A percentile compares a stretch with the other conserved stretches of the same genome.
These are phyloP conservation scores for Tachina grossa DNA, from an alignment of 2,888 invertebrate genomes.

Conservation along the genomic window DNA sequence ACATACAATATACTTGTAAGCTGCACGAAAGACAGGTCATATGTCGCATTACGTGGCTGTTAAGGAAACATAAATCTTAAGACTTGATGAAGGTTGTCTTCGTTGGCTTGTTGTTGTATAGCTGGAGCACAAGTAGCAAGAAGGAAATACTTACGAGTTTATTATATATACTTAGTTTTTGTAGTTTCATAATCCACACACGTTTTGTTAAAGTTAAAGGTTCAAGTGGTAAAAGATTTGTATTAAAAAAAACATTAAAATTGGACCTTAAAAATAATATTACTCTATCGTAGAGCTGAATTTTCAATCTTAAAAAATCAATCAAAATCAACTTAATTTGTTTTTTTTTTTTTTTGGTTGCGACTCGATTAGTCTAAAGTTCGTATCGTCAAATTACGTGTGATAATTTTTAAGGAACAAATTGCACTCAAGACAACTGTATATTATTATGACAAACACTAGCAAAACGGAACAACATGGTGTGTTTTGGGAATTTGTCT, in stretches of 20 bases:
- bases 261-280: background rate
- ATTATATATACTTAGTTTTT: background rate
- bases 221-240: background rate
- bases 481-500: too few relatives aligned
- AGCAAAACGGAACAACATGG: too few relatives aligned
- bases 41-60: slow-evolving; percentile 58
- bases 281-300: too few relatives aligned
- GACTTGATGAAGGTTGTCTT: slow-evolving; percentile 41
- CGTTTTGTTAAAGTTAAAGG: background rate
- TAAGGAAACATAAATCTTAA: slow-evolving; percentile 61
- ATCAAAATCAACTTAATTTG: too few relatives aligned
- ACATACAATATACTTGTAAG: background rate
- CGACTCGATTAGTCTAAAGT: too few relatives aligned
- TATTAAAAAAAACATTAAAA: background rate
- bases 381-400: too few relatives aligned
- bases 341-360: too few relatives aligned
- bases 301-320: too few relatives aligned
- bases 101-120: background rate
- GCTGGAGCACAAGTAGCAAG: slow-evolving; percentile 5
- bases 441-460: too few relatives aligned
- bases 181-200: background rate
- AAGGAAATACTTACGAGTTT: slow-evolving; percentile 26
- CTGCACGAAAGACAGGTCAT: slow-evolving; percentile 54
- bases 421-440: too few relatives aligned
- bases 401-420: too few relatives aligned